Conservation (phyloP, 64 coral and sea anemone species). For the Actinia tenebrosa region DNA sequence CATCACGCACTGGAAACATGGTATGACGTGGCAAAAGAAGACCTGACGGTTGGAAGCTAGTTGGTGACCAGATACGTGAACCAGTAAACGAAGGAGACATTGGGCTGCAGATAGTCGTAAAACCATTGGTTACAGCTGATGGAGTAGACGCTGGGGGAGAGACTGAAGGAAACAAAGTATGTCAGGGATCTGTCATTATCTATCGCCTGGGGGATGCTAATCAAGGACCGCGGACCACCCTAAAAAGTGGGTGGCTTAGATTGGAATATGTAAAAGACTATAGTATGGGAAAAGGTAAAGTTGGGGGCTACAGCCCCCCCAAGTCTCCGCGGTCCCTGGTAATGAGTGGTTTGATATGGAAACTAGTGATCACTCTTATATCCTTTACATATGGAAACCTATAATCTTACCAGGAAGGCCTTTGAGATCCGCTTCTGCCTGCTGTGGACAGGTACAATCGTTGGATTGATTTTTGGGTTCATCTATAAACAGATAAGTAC, state of each 20-base stretch:
- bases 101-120: not conserved
- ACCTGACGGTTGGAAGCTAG: not conserved
- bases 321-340: too few relatives aligned
- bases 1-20: conserved; percentile 22
- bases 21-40: conserved; percentile 19
- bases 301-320: too few relatives aligned
- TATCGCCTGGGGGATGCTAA: too few relatives aligned
- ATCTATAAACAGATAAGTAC: not conserved
- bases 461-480: not conserved
- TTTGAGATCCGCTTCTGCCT: not conserved
- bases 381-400: not conserved
- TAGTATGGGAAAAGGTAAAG: too few relatives aligned
- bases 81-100: conserved; percentile 15
- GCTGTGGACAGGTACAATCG: not conserved
- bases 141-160: not conserved
- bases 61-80: conserved; percentile 59
- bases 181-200: too few relatives aligned
- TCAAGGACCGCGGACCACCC: too few relatives aligned
- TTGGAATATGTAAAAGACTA: too few relatives aligned
- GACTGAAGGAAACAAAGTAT: too few relatives aligned
- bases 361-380: too few relatives aligned
- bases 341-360: too few relatives aligned
- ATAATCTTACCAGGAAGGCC: not conserved
- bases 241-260: too few relatives aligned
- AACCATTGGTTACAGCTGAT: not conserved